Base-by-base conservation (phyloP, 2,113 vertebrate species). In the Megaceryle maxima region DNA sequence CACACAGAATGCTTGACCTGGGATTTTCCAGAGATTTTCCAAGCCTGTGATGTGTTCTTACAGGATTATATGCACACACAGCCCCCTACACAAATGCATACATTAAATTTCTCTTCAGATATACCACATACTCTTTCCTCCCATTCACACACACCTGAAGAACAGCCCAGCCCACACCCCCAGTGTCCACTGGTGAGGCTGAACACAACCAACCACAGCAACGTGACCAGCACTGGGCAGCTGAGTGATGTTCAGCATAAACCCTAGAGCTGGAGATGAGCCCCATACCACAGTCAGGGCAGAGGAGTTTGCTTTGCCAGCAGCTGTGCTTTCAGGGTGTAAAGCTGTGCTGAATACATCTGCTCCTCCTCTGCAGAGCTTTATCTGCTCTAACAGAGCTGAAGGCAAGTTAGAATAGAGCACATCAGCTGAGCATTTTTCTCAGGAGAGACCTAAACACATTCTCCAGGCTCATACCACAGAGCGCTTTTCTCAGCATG, bases 361-460 rank as follows among this genome's bases (percentile, higher is more conserved):
- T 66, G 29, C 35, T 80, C 56, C 75, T 93, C 60, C 72, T 56
- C 82, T 93, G 75, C 88, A 80, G 68, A 77, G 90, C 90, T 90
- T 94, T 80, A 93, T 85, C 87, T 93, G 78, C 90, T 85, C 88
- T 6, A 55, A 1, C 55, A 86, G 85, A 80, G 87, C 81, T 94
- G 93, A 41, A 66, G 90, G 85, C 50, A 31, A 95, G 63, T n/a
- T 79, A 80, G 68, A 90, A 33, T 1, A 24, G 62, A 95, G 87
- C 69, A 75, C 73, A 78, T 2, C 69, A 90, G 83, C 87, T 35
- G 46, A 87, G 69, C 37, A 10, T 43, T 95, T 84, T 44, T 68
- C 93, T 92, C 94, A 57, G 93, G 91, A 95, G 92, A 84, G 56
- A 88, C 81, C 90, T 4, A 33, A 37, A 55, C 59, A 67, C 81